These are phyloP conservation scores for Melanotaenia parkinsoni DNA, from an alignment of 2,797 vertebrate genomes.

Conservation along the genomic window DNA sequence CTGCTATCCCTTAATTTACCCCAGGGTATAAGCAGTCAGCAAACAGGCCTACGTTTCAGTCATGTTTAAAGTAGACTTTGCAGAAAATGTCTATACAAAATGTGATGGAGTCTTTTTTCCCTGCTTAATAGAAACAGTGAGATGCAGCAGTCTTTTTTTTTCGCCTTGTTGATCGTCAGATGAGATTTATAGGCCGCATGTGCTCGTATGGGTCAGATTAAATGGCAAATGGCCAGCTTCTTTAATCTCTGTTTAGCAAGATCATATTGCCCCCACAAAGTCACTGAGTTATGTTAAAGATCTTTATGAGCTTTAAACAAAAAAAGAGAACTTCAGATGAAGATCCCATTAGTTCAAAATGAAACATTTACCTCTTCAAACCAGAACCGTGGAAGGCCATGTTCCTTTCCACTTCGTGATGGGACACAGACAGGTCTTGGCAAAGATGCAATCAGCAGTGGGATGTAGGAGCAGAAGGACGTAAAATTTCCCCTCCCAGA, in stretches of 20 bases:
- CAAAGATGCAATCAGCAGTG: slow-evolving; percentile 19
- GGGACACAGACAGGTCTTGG: slow-evolving; percentile 41
- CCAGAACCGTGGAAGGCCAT: slow-evolving; percentile 70
- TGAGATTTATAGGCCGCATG: background rate
- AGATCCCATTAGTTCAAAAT: background rate
- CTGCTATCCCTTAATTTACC: slow-evolving; percentile 47
- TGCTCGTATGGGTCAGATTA: slow-evolving; percentile 20
- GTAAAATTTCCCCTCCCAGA: slow-evolving; percentile 54
- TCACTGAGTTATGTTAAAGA: slow-evolving; percentile 7
- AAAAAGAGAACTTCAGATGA: background rate
- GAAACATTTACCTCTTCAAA: slow-evolving; percentile 73
- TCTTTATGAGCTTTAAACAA: background rate
- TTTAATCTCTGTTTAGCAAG: slow-evolving; percentile 40
- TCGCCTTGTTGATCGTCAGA: slow-evolving; percentile 5
- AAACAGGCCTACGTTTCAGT: slow-evolving; percentile 1
- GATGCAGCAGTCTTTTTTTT: background rate
- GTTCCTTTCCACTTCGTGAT: slow-evolving; percentile 54
- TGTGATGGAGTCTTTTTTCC: background rate
- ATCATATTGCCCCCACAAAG: slow-evolving; percentile 21
- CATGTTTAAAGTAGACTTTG: slow-evolving; percentile 14
- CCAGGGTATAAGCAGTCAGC: background rate
- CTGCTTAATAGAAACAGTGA: background rate
- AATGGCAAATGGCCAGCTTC: slow-evolving; percentile 25
- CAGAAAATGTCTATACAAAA: slow-evolving; percentile 15
- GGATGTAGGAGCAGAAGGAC: slow-evolving; percentile 56